A percentile compares a stretch with the other conserved stretches of the same genome.
phyloP scores from a whole-genome alignment of 1,140 invertebrate genomes.

The Drosophila nigrodunni region DNA sequence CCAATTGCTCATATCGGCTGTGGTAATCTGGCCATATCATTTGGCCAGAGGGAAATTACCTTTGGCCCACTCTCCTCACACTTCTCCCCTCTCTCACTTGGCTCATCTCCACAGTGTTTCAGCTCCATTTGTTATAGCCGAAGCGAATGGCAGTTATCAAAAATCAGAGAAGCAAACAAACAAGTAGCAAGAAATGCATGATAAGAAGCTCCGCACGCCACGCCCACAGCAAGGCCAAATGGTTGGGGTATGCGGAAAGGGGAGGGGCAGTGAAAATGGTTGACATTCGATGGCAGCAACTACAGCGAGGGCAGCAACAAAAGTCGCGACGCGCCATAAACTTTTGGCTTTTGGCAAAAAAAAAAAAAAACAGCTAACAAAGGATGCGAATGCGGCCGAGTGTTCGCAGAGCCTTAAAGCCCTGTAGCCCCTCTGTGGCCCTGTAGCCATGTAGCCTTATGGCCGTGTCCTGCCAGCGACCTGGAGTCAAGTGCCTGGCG shows the following conservation, averaged over 20 bases:
- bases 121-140: slow-evolving; percentile 28
- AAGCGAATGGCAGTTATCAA: slow-evolving; percentile 70
- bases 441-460: background rate
- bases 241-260: background rate
- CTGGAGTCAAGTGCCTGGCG: slow-evolving; percentile 51
- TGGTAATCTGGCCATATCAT: slow-evolving; percentile 38
- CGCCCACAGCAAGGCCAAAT: slow-evolving; percentile 35
- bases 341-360: slow-evolving; percentile 58
- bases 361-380: slow-evolving; percentile 37
- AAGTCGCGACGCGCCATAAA: slow-evolving; percentile 73
- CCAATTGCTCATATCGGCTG: slow-evolving; percentile 31
- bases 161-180: slow-evolving; percentile 71
- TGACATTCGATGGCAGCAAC: slow-evolving; percentile 52
- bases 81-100: background rate
- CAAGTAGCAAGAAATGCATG: slow-evolving; percentile 73
- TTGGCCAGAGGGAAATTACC: slow-evolving; percentile 35
- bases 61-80: slow-evolving; percentile 3
- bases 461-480: slow-evolving; percentile 24
- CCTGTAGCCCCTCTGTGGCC: slow-evolving; percentile 29
- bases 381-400: slow-evolving; percentile 38
- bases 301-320: slow-evolving; percentile 39
- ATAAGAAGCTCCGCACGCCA: slow-evolving; percentile 64
- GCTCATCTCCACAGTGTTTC: background rate
- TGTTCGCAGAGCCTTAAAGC: too few species aligned
- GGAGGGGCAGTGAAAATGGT: background rate